Evolutionary conservation across 2,797 vertebrate species (phyloP), one percentile per base, ranked within the genome.

Genomic region (Trachops cirrhosus): DNA sequence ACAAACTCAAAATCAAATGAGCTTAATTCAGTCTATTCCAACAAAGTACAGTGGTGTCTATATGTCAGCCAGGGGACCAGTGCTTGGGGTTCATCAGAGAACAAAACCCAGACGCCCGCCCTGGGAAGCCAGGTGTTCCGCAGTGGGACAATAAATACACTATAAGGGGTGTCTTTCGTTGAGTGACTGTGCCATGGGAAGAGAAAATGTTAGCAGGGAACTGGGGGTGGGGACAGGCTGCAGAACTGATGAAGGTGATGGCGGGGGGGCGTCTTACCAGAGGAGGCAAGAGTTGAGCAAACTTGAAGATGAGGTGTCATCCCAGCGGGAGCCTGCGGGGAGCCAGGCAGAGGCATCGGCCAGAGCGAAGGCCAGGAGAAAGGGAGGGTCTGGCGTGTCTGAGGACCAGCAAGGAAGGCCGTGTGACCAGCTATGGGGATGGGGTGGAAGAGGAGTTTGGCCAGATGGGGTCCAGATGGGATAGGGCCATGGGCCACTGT

Each of bases 321-420:
- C 21, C 9, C 39, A 6, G 2, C 0, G 52, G 22, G 11, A 22
- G 16, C n/a, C 62, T 4, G 16, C 3, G 6, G 59, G 37, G 46
- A n/a, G n/a, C 54, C 34, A 73, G 89, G 52, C 67, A 73, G n/a
- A 48, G 46, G 9, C 32, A 32, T 5, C 59, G 0, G 37, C 37
- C 32, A 21, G 32, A 34, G 37, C 2, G 2, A 29, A 86, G 80
- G 77, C 29, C 6, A 46, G 3, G 48, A 50, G 52, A 18, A 59
- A 54, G n/a, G 22, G 26, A 18, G 26, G 10, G 14, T 16, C 15
- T 1, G 34, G 34, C 2, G 2, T 24, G 2, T 37, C 0, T 2
- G 73, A 75, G 37, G 85, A 67, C 50, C 44, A 26, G 94, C 57
- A 10, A 26, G 26, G 54, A 73, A 32, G 48, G 44, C 39, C 21